These are phyloP conservation scores for Nycteola revayana DNA, from an alignment of 2,888 invertebrate species.

Conservation along the genomic window DNA sequence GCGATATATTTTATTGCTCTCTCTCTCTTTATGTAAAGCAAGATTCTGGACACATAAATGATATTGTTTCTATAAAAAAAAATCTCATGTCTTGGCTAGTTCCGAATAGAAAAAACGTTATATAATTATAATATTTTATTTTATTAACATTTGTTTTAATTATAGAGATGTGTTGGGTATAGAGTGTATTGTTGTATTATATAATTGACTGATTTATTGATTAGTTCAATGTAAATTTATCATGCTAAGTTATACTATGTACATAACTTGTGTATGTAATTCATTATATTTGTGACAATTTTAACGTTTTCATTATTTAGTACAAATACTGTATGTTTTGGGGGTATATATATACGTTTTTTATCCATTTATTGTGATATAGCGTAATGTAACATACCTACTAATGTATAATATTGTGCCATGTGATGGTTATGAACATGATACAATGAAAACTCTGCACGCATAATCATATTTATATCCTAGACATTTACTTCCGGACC, in stretches of 20 bases:
- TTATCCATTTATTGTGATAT: slow-evolving; percentile 38
- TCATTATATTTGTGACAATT: slow-evolving; percentile 39
- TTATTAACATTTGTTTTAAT: too few species aligned
- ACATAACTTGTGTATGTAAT: slow-evolving; percentile 48
- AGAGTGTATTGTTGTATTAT: slow-evolving; percentile 45
- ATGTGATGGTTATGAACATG: slow-evolving; percentile 30
- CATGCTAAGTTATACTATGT: slow-evolving; percentile 39
- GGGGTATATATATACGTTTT: slow-evolving; percentile 40
- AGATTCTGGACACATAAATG: too few species aligned
- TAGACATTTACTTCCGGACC: too few species aligned
- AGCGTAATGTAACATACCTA: slow-evolving; percentile 26
- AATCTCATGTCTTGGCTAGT: too few species aligned
- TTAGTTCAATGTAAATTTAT: slow-evolving; percentile 49
- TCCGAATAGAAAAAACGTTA: too few species aligned
- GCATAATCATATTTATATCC: slow-evolving; percentile 6
- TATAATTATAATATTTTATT: too few species aligned
- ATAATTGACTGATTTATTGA: slow-evolving; percentile 67
- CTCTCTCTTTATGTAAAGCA: not conserved
- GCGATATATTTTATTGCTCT: not conserved
- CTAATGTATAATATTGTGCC: slow-evolving; percentile 42
- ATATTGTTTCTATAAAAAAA: too few species aligned
- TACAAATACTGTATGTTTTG: slow-evolving; percentile 56
- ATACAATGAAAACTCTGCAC: slow-evolving; percentile 8
- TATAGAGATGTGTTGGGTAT: slow-evolving; percentile 19
- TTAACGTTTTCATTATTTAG: slow-evolving; percentile 43